phyloP scores from a whole-genome alignment of 2,888 invertebrate genomes.

The Eilema caniola region DNA sequence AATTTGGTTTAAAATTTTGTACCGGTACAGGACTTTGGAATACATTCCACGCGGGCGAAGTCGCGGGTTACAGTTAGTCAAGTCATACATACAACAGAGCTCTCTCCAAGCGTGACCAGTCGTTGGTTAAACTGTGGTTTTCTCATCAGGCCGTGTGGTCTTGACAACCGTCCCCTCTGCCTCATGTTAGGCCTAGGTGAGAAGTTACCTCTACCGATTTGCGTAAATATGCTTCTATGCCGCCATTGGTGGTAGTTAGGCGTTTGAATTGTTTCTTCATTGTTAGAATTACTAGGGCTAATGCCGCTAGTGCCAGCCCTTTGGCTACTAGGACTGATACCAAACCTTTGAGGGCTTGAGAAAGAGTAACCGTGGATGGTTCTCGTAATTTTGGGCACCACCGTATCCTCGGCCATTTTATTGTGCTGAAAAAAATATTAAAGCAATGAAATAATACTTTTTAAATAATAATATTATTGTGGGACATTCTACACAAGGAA shows the following conservation, averaged over 20 bases:
- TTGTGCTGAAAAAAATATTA: slow-evolving; percentile 34
- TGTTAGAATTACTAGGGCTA: slow-evolving; percentile 17
- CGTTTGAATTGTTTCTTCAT: slow-evolving; percentile 11
- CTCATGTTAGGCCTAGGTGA: neutral
- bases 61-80: slow-evolving; percentile 19
- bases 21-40: too few relatives aligned
- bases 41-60: neutral
- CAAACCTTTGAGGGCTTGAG: slow-evolving; percentile 6
- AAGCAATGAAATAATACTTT: neutral
- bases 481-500: neutral
- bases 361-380: slow-evolving; percentile 33
- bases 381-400: slow-evolving; percentile 46
- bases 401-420: slow-evolving; percentile 41
- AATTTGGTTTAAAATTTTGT: too few relatives aligned
- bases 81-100: slow-evolving; percentile 58
- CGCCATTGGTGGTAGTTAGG: slow-evolving; percentile 26
- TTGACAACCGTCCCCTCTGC: neutral
- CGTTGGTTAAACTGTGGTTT: slow-evolving; percentile 30
- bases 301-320: neutral
- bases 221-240: slow-evolving; percentile 30
- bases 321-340: slow-evolving; percentile 13
- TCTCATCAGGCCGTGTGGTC: slow-evolving; percentile 14
- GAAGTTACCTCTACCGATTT: slow-evolving; percentile 10
- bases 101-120: slow-evolving; percentile 41
- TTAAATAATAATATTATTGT: neutral